Conservation (phyloP, 2,888 invertebrate species). For the Stenodera caucasica region DNA sequence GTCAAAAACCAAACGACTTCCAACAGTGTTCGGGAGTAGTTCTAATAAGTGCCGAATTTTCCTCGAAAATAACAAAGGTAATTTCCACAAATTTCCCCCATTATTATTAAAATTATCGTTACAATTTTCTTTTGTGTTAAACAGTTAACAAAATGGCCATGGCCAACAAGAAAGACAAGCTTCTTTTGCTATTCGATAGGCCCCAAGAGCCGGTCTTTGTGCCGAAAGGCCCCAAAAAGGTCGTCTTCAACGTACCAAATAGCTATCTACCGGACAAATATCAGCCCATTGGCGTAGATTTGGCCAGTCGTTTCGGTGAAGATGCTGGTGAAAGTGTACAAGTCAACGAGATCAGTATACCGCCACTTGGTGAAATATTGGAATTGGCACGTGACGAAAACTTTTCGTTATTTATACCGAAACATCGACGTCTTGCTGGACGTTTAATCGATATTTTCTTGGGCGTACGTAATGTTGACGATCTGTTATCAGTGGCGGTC, state of each 20-base stretch:
- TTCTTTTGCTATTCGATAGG: conserved; percentile 69
- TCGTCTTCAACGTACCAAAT: conserved; percentile 63
- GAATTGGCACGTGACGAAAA: conserved; percentile 63
- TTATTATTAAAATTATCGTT: too few relatives aligned
- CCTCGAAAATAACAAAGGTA: too few relatives aligned
- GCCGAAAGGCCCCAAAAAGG: conserved; percentile 68
- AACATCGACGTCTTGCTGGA: conserved; percentile 71
- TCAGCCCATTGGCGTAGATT: conserved; percentile 60
- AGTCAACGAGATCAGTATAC: conserved; percentile 60
- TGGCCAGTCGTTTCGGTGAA: conserved; percentile 65
- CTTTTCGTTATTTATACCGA: conserved; percentile 75
- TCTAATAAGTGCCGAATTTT: background rate
- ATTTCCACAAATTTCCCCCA: too few relatives aligned
- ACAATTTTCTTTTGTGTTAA: too few relatives aligned
- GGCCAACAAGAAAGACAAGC: background rate
- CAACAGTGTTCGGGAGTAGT: background rate
- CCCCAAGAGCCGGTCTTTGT: conserved; percentile 77
- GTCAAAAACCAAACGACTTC: background rate
- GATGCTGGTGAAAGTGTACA: conserved; percentile 59
- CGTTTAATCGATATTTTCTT: conserved; percentile 70
- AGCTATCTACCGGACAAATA: conserved; percentile 62
- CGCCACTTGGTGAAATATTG: conserved; percentile 62
- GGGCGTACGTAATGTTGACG: conserved; percentile 70
- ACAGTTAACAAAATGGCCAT: too few relatives aligned
- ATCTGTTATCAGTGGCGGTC: conserved; percentile 70